Conservation (phyloP, 2,113 vertebrate genomes). For the Trichechus manatus region DNA sequence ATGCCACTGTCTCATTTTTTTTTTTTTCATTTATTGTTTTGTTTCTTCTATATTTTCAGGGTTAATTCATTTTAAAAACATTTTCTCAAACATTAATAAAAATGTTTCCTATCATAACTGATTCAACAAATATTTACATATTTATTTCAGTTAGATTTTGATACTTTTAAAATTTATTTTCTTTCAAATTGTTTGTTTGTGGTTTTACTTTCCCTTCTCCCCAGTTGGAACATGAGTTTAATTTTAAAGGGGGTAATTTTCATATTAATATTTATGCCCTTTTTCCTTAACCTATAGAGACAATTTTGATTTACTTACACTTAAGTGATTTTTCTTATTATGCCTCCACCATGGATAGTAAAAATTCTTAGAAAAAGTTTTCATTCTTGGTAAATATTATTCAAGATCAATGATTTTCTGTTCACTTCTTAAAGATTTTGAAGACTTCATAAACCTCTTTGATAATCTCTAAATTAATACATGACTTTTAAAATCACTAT, state of each 20-base stretch:
- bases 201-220: background rate
- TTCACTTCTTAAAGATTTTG: background rate
- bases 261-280: background rate
- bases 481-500: background rate
- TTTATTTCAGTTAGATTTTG: background rate
- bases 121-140: background rate
- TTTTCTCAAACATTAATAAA: background rate
- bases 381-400: background rate
- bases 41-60: background rate
- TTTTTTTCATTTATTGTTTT: background rate
- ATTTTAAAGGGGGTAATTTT: background rate
- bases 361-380: background rate
- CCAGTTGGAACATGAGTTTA: background rate
- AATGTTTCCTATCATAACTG: background rate
- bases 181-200: background rate
- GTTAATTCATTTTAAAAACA: background rate
- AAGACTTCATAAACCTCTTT: background rate
- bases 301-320: background rate
- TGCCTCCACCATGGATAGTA: background rate
- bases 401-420: slow-evolving; percentile 13
- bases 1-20: background rate
- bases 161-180: slow-evolving; percentile 44
- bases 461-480: background rate
- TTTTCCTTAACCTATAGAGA: background rate
- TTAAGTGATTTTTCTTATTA: background rate